Conservation (phyloP, 1,140 invertebrate genomes). For the Probaryconus sp. region DNA sequence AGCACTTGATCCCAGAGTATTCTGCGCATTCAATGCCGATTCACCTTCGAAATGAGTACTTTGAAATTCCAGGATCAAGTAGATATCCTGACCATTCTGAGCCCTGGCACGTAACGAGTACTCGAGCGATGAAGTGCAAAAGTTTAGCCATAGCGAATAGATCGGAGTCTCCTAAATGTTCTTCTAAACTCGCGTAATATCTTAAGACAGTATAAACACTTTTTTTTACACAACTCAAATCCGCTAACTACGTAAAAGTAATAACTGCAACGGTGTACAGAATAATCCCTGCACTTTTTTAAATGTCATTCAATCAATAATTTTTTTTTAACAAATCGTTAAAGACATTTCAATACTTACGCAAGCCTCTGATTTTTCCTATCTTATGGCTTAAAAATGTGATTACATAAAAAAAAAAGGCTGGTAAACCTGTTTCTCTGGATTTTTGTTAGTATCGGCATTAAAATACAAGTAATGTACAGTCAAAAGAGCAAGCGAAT, state of each 20-base stretch:
- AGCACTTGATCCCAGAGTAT: constrained; percentile 25
- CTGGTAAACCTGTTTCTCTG: too few relatives aligned
- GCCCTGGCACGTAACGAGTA: constrained; percentile 43
- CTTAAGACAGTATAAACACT: constrained; percentile 30
- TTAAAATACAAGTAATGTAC: too few relatives aligned
- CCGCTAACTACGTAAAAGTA: constrained; percentile 6
- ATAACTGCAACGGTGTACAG: background rate
- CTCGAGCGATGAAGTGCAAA: constrained; percentile 37
- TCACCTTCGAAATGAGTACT: constrained; percentile 28
- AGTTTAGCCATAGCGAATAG: constrained; percentile 39
- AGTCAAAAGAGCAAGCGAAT: constrained; percentile 6
- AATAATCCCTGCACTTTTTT: background rate
- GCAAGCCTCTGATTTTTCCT: too few relatives aligned
- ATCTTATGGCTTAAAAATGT: too few relatives aligned
- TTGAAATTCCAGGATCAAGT: constrained; percentile 43
- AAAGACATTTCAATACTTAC: too few relatives aligned
- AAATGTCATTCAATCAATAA: too few relatives aligned
- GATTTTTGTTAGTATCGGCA: too few relatives aligned
- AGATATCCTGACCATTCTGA: constrained; percentile 46
- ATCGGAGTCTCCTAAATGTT: constrained; percentile 24
- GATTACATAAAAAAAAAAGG: too few relatives aligned
- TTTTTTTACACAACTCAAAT: constrained; percentile 17
- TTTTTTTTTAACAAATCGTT: too few relatives aligned
- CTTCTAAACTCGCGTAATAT: constrained; percentile 15
- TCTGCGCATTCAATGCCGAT: constrained; percentile 29